Evolutionary conservation across 2,888 invertebrate species (phyloP).

Genomic region (Drosophila sordidula): DNA sequence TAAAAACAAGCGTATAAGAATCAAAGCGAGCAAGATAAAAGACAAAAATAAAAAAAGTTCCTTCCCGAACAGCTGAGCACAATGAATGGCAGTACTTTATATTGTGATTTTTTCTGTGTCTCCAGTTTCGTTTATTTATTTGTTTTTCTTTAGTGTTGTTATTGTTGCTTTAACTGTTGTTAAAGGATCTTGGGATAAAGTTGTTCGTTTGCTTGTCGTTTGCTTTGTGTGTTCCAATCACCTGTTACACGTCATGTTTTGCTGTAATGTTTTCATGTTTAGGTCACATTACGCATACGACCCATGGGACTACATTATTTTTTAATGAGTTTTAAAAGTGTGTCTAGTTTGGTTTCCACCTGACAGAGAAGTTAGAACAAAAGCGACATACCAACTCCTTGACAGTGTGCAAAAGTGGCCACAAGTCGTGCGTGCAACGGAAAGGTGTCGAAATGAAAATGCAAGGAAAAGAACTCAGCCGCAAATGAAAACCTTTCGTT

Average conservation of each 20-base stretch:
- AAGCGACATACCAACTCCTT: conserved; percentile 23
- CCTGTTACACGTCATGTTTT: conserved; percentile 73
- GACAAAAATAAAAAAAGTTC: conserved; percentile 4
- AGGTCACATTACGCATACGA: conserved; percentile 59
- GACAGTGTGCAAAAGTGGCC: conserved; percentile 51
- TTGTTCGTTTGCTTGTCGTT: conserved; percentile 65
- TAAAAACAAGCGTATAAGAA: conserved; percentile 2
- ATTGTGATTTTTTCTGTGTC: conserved; percentile 65
- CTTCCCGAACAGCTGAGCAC: conserved; percentile 63
- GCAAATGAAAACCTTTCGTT: conserved; percentile 55
- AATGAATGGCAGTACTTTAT: conserved; percentile 80
- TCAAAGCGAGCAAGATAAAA: background rate
- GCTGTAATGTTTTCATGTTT: conserved; percentile 41
- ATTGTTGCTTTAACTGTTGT: conserved; percentile 46
- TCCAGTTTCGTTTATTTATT: conserved; percentile 40
- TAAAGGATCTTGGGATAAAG: conserved; percentile 72
- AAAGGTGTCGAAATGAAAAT: conserved; percentile 42
- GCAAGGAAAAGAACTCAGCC: conserved; percentile 50
- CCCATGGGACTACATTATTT: conserved; percentile 15
- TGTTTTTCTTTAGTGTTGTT: conserved; percentile 34
- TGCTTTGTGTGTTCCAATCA: conserved; percentile 60
- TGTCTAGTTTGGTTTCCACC: conserved; percentile 24
- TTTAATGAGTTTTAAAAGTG: conserved; percentile 39
- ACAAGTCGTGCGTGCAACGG: conserved; percentile 56
- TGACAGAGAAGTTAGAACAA: conserved; percentile 31